Evolutionary conservation across 2,797 vertebrate genomes (phyloP).

Genomic region (Allobates femoralis): DNA sequence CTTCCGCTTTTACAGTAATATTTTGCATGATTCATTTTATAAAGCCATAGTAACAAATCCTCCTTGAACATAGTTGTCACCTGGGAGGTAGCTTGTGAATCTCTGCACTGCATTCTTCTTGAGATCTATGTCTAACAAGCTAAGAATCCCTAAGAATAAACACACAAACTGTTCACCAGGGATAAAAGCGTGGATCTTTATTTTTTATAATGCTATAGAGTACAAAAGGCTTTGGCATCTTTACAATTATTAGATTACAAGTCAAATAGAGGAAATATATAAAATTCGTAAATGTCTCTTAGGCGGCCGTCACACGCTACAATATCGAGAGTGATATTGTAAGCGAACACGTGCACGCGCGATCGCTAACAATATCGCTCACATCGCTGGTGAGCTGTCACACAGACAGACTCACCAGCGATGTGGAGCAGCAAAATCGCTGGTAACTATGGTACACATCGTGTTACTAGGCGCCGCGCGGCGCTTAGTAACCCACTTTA

Average conservation of each 20-base stretch:
- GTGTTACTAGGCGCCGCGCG: no score
- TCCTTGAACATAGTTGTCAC: conserved; percentile 23
- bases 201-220: neutral
- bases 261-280: neutral
- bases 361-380: no score
- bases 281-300: neutral
- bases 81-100: conserved; percentile 32
- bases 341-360: no score
- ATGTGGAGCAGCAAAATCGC: no score
- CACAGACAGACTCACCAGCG: no score
- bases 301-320: no score
- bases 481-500: no score
- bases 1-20: neutral
- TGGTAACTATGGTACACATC: no score
- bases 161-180: conserved; percentile 32
- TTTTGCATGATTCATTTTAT: conserved; percentile 15
- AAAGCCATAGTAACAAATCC: conserved; percentile 31
- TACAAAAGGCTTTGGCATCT: conserved; percentile 18
- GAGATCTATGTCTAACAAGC: conserved; percentile 29
- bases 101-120: conserved; percentile 11
- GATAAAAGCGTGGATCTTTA: neutral
- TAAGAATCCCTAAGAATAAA: conserved; percentile 29
- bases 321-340: no score
- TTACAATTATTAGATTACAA: conserved; percentile 24
- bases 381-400: no score